Evolutionary conservation across 2,113 vertebrate species (phyloP).

Genomic region (Pseudorasbora parva): DNA sequence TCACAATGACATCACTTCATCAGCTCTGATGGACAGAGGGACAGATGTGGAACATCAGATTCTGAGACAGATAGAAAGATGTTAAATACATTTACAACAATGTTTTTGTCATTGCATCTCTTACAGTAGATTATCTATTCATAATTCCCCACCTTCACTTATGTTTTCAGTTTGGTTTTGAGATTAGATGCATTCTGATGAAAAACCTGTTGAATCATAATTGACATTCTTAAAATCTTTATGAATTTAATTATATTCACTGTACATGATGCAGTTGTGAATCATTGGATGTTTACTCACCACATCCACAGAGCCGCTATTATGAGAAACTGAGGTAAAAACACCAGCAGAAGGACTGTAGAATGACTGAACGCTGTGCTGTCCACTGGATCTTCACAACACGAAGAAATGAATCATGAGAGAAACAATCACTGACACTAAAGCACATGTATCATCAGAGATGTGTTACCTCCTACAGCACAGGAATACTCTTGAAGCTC

Average conservation of each 20-base stretch:
- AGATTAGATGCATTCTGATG: not conserved
- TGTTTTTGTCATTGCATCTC: not conserved
- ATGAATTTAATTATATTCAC: not conserved
- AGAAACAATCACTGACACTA: not conserved
- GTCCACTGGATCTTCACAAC: not conserved
- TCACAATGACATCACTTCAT: not conserved
- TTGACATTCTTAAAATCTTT: not conserved
- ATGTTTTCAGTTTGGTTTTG: not conserved
- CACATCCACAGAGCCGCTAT: not conserved
- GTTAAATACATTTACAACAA: no score
- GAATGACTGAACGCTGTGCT: not conserved
- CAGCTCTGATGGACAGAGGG: not conserved
- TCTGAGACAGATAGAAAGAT: not conserved
- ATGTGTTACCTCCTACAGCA: not conserved
- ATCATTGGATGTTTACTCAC: not conserved
- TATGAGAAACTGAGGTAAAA: constrained; percentile 5
- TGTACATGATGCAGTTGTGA: not conserved
- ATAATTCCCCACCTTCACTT: not conserved
- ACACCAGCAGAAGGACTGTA: not conserved
- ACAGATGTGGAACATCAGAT: not conserved
- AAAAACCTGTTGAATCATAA: not conserved
- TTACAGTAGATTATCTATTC: not conserved
- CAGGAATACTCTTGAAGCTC: constrained; percentile 26
- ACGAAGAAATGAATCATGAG: not conserved
- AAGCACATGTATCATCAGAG: no score